Evolutionary conservation across 2,888 invertebrate genomes (phyloP).

Genomic region (Lochmaea capreae): DNA sequence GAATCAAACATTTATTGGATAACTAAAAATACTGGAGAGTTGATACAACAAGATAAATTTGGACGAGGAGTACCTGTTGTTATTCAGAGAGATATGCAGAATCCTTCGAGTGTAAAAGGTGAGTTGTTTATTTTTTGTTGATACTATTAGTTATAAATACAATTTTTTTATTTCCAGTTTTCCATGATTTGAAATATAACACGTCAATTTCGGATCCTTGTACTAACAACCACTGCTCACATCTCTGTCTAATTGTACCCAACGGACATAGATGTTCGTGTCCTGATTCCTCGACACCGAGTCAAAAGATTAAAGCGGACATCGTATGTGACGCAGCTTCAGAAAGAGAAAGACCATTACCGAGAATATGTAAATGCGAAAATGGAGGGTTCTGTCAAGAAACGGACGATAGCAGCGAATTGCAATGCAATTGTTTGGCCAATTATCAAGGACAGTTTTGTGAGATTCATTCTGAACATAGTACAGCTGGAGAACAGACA

Average conservation of each 20-base stretch:
- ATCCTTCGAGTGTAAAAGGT: constrained; percentile 89
- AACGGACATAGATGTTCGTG: constrained; percentile 91
- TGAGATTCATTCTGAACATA: constrained; percentile 74
- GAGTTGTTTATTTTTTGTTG: constrained; percentile 32
- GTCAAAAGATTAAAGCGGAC: constrained; percentile 69
- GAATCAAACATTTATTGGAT: constrained; percentile 94
- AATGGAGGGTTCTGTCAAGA: constrained; percentile 86
- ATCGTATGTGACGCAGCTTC: constrained; percentile 86
- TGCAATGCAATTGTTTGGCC: constrained; percentile 79
- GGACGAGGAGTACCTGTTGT: constrained; percentile 91
- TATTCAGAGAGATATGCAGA: constrained; percentile 84
- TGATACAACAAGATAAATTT: constrained; percentile 94
- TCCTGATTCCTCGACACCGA: constrained; percentile 76
- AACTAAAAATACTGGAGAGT: constrained; percentile 88
- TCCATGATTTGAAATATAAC: constrained; percentile 88
- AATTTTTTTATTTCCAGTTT: constrained; percentile 69
- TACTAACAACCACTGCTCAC: constrained; percentile 82
- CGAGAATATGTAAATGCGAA: constrained; percentile 84
- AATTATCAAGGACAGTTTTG: constrained; percentile 82
- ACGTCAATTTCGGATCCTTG: constrained; percentile 77
- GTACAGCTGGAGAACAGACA: constrained; percentile 69
- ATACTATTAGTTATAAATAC: background rate
- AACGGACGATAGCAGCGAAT: constrained; percentile 68
- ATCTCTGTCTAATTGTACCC: constrained; percentile 92
- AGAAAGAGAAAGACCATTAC: constrained; percentile 79